Conservation (phyloP, 2,113 vertebrate genomes). For the Misgurnus mizolepis region DNA sequence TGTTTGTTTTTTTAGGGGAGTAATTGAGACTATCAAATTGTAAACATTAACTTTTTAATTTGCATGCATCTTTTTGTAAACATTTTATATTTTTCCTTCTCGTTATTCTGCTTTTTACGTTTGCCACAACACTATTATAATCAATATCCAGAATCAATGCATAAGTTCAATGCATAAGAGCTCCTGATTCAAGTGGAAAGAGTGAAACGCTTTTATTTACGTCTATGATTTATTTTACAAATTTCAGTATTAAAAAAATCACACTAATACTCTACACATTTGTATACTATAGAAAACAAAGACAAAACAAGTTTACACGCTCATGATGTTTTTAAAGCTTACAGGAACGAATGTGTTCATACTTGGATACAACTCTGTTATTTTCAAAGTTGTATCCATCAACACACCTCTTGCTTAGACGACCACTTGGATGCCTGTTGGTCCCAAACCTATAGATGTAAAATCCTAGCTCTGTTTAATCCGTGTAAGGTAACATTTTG, state of each 20-base stretch:
- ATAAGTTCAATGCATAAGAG: background rate
- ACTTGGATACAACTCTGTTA: no score
- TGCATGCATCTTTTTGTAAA: no score
- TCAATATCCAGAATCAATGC: background rate
- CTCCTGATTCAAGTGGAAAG: background rate
- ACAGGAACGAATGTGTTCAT: background rate
- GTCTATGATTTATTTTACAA: no score
- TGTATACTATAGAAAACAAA: background rate
- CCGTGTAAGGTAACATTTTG: background rate
- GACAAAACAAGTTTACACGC: background rate
- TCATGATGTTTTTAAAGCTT: background rate
- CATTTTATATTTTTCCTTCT: background rate
- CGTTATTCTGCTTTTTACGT: background rate
- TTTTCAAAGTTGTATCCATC: background rate
- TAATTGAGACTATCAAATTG: no score
- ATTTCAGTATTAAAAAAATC: no score
- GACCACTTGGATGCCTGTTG: background rate
- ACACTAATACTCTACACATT: no score
- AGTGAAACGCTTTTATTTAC: background rate
- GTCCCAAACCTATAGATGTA: background rate
- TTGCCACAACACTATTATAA: background rate
- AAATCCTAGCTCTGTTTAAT: background rate
- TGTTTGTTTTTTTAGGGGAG: no score
- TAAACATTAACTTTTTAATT: no score
- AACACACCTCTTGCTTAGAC: background rate